Percentiles rank a stretch among this genome's conserved stretches.
Evolutionary conservation across 2,113 vertebrate species (phyloP).

Genomic region (Psophia crepitans): DNA sequence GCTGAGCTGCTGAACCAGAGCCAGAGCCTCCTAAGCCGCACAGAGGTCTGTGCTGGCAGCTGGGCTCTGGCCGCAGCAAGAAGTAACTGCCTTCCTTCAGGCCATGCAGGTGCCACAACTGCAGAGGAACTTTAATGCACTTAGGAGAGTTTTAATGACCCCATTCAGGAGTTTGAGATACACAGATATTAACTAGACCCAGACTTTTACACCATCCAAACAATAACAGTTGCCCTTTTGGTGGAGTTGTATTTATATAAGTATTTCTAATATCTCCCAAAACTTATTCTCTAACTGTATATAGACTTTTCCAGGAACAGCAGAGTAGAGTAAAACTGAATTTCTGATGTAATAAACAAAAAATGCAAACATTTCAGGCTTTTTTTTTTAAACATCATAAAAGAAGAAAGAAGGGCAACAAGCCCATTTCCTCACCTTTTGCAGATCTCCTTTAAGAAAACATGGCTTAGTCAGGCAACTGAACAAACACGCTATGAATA

Average conservation of each 20-base stretch:
- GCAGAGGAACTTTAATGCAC: not conserved
- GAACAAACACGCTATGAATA: not conserved
- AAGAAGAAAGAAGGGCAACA: conserved; percentile 1
- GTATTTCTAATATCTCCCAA: not conserved
- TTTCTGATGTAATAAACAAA: not conserved
- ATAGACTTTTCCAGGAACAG: not conserved
- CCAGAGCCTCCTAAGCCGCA: not conserved
- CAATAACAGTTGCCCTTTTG: not conserved
- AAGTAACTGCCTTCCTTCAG: not conserved
- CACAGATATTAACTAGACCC: not conserved
- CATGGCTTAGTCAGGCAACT: not conserved
- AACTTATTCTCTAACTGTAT: not conserved
- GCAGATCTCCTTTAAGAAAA: not conserved
- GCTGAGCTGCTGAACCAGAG: not conserved
- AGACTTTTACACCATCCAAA: not conserved
- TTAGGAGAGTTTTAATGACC: not conserved
- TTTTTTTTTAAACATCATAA: not conserved
- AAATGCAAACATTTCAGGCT: not conserved
- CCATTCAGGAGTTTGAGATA: not conserved
- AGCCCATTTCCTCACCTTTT: conserved; percentile 3
- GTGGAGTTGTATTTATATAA: not conserved
- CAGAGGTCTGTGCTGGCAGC: fast-evolving
- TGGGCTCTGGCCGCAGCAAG: not conserved
- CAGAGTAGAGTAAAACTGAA: not conserved
- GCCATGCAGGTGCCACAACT: not conserved